Percentiles rank a stretch among this genome's conserved stretches.
Conservation (phyloP, 1,140 invertebrate species). For the Phenacoccus solenopsis region DNA sequence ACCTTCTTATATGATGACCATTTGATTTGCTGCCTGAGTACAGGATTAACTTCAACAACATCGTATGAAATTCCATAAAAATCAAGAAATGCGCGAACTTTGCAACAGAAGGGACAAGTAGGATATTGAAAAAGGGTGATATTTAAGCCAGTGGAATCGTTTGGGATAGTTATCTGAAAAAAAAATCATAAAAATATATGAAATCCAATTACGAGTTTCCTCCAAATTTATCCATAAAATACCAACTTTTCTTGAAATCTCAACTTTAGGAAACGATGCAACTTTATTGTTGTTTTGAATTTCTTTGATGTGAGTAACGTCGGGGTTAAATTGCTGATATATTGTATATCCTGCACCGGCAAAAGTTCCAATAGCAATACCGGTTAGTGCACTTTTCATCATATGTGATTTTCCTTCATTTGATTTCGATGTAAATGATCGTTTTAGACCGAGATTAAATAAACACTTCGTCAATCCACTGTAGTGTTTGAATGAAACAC, state of each 20-base stretch:
- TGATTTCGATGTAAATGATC: neutral
- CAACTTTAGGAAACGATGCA: slow-evolving; percentile 24
- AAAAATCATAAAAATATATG: slow-evolving; percentile 18
- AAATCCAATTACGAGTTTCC: neutral
- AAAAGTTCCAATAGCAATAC: slow-evolving; percentile 39
- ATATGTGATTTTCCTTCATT: neutral
- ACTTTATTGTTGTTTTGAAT: neutral
- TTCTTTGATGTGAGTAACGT: neutral
- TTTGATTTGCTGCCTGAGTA: slow-evolving; percentile 76
- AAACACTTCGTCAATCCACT: neutral
- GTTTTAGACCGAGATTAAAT: neutral
- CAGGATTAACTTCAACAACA: slow-evolving; percentile 92
- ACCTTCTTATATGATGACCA: slow-evolving; percentile 95
- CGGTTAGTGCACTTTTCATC: slow-evolving; percentile 22
- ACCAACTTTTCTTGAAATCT: slow-evolving; percentile 35
- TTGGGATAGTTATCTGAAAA: slow-evolving; percentile 45
- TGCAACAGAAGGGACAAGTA: slow-evolving; percentile 97
- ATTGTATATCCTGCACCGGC: slow-evolving; percentile 36
- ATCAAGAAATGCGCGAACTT: slow-evolving; percentile 88
- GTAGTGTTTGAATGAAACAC: neutral
- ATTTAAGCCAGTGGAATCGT: slow-evolving; percentile 61
- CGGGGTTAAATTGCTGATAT: neutral
- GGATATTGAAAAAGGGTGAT: slow-evolving; percentile 90
- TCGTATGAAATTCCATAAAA: slow-evolving; percentile 90
- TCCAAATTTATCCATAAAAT: neutral